phyloP scores from a whole-genome alignment of 2,888 invertebrate species.

The Habroteleia sp. region DNA sequence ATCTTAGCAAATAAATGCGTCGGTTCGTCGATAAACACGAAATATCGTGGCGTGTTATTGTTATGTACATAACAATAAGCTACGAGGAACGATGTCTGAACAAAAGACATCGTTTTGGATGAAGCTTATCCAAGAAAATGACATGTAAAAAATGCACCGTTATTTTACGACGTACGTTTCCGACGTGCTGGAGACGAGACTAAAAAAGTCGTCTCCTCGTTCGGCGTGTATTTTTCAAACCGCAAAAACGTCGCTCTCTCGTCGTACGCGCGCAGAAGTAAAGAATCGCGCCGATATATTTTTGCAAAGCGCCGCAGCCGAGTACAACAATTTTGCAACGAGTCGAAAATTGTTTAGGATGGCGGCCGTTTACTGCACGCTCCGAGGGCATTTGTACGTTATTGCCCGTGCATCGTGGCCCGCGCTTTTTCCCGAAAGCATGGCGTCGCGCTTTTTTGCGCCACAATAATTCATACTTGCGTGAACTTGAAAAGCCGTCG shows the following conservation, averaged over 20 bases:
- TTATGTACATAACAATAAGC: conserved; percentile 56
- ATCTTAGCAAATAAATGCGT: conserved; percentile 26
- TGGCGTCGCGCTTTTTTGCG: too few species aligned
- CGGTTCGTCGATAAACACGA: conserved; percentile 23
- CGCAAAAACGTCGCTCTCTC: conserved; percentile 46
- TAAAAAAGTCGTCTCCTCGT: conserved; percentile 62
- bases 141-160: conserved; percentile 59
- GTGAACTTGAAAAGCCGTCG: too few species aligned
- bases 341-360: conserved; percentile 55
- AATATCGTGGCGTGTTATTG: conserved; percentile 34
- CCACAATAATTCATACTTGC: too few species aligned
- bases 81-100: conserved; percentile 35
- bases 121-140: conserved; percentile 60
- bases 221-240: conserved; percentile 60
- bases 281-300: conserved; percentile 59
- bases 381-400: conserved; percentile 4
- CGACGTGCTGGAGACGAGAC: conserved; percentile 53
- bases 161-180: conserved; percentile 59
- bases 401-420: conserved; percentile 4
- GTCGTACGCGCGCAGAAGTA: conserved; percentile 39
- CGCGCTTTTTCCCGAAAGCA: not conserved
- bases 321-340: conserved; percentile 36
- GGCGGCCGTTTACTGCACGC: conserved; percentile 33
- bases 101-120: conserved; percentile 55
- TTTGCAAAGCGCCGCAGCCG: conserved; percentile 28